Base-by-base conservation (phyloP, 1,140 invertebrate genomes). In the Trichoplusia ni region DNA sequence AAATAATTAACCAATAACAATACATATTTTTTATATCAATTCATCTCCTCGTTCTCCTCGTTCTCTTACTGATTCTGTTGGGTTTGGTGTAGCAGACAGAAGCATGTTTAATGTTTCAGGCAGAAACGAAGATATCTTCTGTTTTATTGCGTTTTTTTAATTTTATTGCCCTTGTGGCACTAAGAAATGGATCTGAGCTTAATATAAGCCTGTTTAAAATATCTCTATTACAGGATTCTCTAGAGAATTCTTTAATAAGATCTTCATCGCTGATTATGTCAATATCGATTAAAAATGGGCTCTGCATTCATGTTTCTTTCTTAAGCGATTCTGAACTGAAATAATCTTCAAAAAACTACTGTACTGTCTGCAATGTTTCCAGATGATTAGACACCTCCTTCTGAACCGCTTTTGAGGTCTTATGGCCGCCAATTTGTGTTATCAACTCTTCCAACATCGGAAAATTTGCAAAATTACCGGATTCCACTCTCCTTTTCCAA, bases 241-340 rank as follows among this genome's bases (percentile, higher is more conserved):
- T n/a, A n/a, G n/a, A n/a, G n/a, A n/a, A n/a, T n/a, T 59, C 38
- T 59, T 59, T 59, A 21, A 44, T 59, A 59, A 59, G 56, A 59
- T 59, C 56, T 44, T 59, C 40, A 59, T 59, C 56, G 23, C 56
- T 59, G 23, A 59, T 59, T 2, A 6, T 59, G 13, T 59, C 56
- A 29, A 44, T 59, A 18, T 59, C 56, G 1, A 61, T 61, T 47
- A 61, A 47, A 61, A 47, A 61, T 61, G 44, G 29, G 23, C 59
- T 61, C 2, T 40, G 56, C 23, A 60, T 40, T 40, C 56, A 61
- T 38, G 44, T 44, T 61, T 61, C 44, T 61, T 46, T 60, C 1
- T 19, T 40, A 31, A 60, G 27, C 16, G 0, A 1, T 31, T 60
- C 40, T 16, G 38, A 19, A 27, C 56, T 60, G 9, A 60, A 60